Percentiles rank a stretch among this genome's conserved stretches.
phyloP scores from a whole-genome alignment of 2,888 invertebrate species.

The Conistra vaccinii region DNA sequence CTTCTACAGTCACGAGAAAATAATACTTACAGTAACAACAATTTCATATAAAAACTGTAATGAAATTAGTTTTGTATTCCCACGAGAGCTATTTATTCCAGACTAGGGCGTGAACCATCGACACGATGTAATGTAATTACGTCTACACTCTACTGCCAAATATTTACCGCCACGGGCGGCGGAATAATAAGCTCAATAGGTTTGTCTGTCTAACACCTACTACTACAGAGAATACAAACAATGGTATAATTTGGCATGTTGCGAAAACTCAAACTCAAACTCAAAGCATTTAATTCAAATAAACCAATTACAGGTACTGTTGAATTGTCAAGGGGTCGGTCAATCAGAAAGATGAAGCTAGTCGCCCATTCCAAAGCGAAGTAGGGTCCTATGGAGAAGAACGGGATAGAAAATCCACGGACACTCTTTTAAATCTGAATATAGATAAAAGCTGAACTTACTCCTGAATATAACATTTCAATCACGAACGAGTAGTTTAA shows the following conservation, averaged over 20 bases:
- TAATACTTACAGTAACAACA: not conserved
- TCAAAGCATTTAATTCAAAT: too few species aligned
- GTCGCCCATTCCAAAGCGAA: too few species aligned
- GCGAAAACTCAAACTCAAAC: too few species aligned
- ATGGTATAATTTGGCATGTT: not conserved
- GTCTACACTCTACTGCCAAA: constrained; percentile 23
- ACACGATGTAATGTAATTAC: constrained; percentile 33
- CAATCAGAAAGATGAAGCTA: too few species aligned
- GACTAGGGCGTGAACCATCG: constrained; percentile 38
- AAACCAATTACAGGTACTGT: too few species aligned
- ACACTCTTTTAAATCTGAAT: too few species aligned
- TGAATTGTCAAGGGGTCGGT: too few species aligned
- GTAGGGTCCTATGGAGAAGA: too few species aligned
- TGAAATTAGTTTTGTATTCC: constrained; percentile 31
- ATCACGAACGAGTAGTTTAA: not conserved
- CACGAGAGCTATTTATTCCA: constrained; percentile 21
- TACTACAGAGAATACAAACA: not conserved
- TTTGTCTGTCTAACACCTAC: not conserved
- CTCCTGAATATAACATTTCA: not conserved
- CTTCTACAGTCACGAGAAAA: not conserved
- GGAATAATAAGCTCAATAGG: constrained; percentile 14
- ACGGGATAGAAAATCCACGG: too few species aligned
- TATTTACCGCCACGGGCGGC: constrained; percentile 6
- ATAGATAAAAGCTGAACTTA: too few species aligned
- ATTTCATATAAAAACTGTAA: constrained; percentile 31